Evolutionary conservation across 30 jellyfish, hydroid and myxozoan genomes (phyloP).

Genomic region (Pelagia noctiluca): DNA sequence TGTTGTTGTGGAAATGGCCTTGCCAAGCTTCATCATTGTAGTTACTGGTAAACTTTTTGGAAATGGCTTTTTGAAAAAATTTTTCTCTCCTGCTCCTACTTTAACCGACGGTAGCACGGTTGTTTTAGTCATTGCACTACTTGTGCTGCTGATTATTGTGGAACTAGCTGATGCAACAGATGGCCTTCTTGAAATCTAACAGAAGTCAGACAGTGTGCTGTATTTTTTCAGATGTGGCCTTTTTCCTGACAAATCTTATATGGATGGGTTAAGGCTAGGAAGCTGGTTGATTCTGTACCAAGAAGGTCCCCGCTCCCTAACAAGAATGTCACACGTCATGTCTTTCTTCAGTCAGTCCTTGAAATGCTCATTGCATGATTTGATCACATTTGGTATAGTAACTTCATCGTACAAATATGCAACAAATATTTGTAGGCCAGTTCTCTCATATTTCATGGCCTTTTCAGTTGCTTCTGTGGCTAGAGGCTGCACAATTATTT

Average conservation of each 20-base stretch:
- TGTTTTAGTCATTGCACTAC: slow-evolving; percentile 1
- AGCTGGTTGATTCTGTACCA: slow-evolving; percentile 12
- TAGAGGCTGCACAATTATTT: slow-evolving; percentile 35
- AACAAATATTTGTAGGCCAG: slow-evolving; percentile 40
- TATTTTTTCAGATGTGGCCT: slow-evolving; percentile 4
- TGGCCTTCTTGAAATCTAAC: no score
- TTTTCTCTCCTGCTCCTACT: not conserved
- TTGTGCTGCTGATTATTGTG: not conserved
- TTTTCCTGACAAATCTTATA: slow-evolving; percentile 27
- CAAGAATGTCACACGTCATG: slow-evolving; percentile 31
- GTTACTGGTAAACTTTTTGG: slow-evolving; percentile 39
- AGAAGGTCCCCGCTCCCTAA: slow-evolving; percentile 63
- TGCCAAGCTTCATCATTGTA: slow-evolving; percentile 40
- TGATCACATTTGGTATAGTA: not conserved
- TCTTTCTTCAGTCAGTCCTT: slow-evolving; percentile 16
- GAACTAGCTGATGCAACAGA: not conserved
- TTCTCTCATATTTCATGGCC: slow-evolving; percentile 23
- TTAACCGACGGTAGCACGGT: not conserved
- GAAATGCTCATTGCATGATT: slow-evolving; percentile 33
- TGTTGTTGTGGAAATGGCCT: slow-evolving; percentile 15
- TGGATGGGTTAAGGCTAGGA: slow-evolving; percentile 27
- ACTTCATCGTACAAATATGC: slow-evolving; percentile 11
- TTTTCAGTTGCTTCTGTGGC: slow-evolving; percentile 42
- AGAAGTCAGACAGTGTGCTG: not conserved
- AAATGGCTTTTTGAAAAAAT: not conserved